Conservation (phyloP, 2,888 invertebrate genomes). For the Sphaeridia pumilis region DNA sequence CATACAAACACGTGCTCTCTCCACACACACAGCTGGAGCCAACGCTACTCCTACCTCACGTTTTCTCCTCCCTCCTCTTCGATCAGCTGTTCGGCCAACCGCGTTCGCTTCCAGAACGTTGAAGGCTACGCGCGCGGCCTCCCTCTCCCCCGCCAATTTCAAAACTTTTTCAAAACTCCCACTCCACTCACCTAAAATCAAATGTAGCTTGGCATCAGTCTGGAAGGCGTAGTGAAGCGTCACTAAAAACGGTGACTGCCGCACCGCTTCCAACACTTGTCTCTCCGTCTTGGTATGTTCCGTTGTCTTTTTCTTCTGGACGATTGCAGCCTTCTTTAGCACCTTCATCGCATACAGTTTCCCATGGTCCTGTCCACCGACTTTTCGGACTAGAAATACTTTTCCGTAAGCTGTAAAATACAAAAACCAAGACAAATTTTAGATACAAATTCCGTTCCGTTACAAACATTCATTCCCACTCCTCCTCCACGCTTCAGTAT, state of each 20-base stretch:
- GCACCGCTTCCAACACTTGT: constrained; percentile 88
- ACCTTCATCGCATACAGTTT: constrained; percentile 97
- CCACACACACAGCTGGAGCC: too few species aligned
- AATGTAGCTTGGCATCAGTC: constrained; percentile 88
- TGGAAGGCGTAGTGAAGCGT: constrained; percentile 98
- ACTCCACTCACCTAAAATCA: constrained; percentile 72
- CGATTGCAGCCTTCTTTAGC: constrained; percentile 85
- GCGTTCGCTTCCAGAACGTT: too few species aligned
- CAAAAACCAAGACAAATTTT: constrained; percentile 12
- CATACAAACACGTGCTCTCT: too few species aligned
- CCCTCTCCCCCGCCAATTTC: too few species aligned
- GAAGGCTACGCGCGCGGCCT: too few species aligned
- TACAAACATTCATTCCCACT: not conserved
- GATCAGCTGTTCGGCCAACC: too few species aligned
- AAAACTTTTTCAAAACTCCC: not conserved
- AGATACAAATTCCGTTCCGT: not conserved
- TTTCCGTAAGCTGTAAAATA: constrained; percentile 71
- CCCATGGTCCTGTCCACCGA: constrained; percentile 67
- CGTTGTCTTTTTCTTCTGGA: constrained; percentile 86
- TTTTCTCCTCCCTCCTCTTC: too few species aligned
- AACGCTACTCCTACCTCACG: too few species aligned
- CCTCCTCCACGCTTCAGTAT: not conserved
- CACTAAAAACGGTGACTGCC: constrained; percentile 89
- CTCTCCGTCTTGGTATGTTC: constrained; percentile 96
- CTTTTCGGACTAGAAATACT: constrained; percentile 89